Conservation (phyloP, 1,140 invertebrate species). For the Olivierus martensii region DNA sequence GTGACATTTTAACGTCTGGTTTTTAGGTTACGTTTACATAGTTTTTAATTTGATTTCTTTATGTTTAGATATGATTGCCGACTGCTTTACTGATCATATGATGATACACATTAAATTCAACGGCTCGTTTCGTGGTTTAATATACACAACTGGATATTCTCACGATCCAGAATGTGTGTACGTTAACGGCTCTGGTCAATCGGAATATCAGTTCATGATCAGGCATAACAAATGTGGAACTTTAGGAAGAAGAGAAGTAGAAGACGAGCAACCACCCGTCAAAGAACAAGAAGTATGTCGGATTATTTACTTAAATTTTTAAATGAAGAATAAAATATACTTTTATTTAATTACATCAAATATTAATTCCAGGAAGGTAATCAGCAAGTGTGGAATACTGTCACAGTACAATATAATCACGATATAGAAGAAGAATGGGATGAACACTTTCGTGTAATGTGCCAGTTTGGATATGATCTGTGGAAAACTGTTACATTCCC, state of each 20-base stretch:
- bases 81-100: constrained; percentile 91
- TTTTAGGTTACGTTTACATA: not conserved
- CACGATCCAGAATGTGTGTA: constrained; percentile 90
- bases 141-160: constrained; percentile 85
- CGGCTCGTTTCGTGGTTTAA: constrained; percentile 70
- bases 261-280: not conserved
- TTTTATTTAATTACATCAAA: not conserved
- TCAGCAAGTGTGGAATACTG: constrained; percentile 88
- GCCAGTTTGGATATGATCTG: constrained; percentile 90
- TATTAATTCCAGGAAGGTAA: constrained; percentile 8
- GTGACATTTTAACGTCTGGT: no score
- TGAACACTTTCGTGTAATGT: constrained; percentile 91
- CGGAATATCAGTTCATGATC: constrained; percentile 87
- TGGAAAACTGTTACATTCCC: constrained; percentile 94
- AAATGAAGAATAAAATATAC: not conserved
- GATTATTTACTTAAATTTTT: no score
- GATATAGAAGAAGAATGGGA: constrained; percentile 88
- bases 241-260: constrained; percentile 53
- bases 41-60: constrained; percentile 4
- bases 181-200: constrained; percentile 77
- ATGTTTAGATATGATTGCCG: constrained; percentile 74
- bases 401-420: constrained; percentile 85
- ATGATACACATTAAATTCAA: constrained; percentile 83
- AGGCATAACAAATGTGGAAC: constrained; percentile 83
- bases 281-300: no score